phyloP scores from a whole-genome alignment of 2,888 invertebrate genomes.

The Hetaerina titia region DNA sequence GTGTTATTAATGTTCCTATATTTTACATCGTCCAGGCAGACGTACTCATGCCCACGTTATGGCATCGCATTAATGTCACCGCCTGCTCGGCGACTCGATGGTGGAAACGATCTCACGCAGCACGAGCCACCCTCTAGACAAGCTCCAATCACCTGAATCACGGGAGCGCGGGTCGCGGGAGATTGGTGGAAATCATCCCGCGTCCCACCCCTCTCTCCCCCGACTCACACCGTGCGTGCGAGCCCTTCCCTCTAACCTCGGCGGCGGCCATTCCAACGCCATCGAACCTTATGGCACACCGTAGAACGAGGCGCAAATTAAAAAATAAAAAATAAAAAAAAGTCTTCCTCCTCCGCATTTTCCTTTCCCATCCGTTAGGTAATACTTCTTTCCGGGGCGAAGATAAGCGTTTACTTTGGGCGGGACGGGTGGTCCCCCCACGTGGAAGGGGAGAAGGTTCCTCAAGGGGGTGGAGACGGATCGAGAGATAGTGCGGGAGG shows the following conservation, averaged over 20 bases:
- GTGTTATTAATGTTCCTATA: too few relatives aligned
- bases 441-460: neutral
- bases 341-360: neutral
- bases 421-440: neutral
- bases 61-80: too few relatives aligned
- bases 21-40: too few relatives aligned
- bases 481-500: neutral
- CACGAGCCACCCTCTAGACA: too few relatives aligned
- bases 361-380: neutral
- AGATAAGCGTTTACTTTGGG: neutral
- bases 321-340: neutral
- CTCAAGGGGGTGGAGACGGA: too few relatives aligned
- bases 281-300: neutral
- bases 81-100: too few relatives aligned
- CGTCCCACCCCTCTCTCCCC: neutral
- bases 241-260: neutral
- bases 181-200: too few relatives aligned
- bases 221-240: neutral
- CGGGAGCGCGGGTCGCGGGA: too few relatives aligned
- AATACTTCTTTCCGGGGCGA: neutral
- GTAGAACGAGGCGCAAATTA: neutral
- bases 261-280: neutral
- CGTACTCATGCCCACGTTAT: too few relatives aligned
- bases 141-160: too few relatives aligned
- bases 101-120: too few relatives aligned